phyloP scores from a whole-genome alignment of 1,140 invertebrate genomes.

The Halictus rubicundus region DNA sequence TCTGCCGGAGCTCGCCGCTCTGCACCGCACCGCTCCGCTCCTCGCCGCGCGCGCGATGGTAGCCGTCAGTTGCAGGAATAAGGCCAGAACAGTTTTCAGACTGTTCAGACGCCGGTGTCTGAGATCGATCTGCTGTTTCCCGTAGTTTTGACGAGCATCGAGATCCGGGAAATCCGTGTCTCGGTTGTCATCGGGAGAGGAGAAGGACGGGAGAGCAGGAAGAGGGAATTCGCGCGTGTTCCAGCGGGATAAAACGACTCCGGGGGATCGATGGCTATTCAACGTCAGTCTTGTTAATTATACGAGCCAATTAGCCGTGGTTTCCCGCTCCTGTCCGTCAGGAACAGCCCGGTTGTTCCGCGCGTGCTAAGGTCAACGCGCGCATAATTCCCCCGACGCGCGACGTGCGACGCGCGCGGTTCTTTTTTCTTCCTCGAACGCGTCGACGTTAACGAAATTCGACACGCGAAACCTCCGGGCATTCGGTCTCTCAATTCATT shows the following conservation, averaged over 20 bases:
- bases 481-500: not conserved
- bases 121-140: too few relatives aligned
- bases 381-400: not conserved
- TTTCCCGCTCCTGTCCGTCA: slow-evolving; percentile 42
- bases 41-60: not conserved
- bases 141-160: slow-evolving; percentile 28
- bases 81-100: not conserved
- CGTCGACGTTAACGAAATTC: slow-evolving; percentile 3
- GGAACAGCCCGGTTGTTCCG: slow-evolving; percentile 2
- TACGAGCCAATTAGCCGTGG: slow-evolving; percentile 72
- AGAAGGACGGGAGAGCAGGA: too few relatives aligned
- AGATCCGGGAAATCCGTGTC: not conserved
- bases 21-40: too few relatives aligned
- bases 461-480: not conserved
- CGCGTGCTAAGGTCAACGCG: not conserved
- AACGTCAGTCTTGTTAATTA: slow-evolving; percentile 71
- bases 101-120: not conserved
- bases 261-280: slow-evolving; percentile 56
- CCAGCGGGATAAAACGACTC: slow-evolving; percentile 46
- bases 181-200: not conserved
- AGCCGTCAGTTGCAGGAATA: not conserved
- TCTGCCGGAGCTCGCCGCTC: not conserved
- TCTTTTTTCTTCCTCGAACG: not conserved
- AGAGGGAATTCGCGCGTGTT: not conserved
- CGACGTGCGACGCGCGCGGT: not conserved